Conservation (phyloP, 2,888 invertebrate species). For the Candidula unifasciata region DNA sequence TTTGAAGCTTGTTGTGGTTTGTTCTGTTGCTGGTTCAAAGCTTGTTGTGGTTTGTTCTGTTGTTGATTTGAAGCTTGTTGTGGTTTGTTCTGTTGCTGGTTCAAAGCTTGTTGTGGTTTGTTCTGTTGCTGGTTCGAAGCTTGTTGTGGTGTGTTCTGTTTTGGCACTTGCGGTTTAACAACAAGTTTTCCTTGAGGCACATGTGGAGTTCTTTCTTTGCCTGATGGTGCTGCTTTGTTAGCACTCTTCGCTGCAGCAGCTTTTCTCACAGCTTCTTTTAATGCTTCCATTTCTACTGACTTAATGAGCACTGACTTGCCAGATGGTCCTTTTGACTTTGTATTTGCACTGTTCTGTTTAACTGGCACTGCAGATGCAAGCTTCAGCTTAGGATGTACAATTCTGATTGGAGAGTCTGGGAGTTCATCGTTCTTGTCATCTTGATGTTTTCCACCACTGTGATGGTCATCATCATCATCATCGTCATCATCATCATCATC, state of each 20-base stretch:
- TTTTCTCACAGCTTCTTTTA: constrained; percentile 13
- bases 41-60: neutral
- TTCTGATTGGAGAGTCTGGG: constrained; percentile 41
- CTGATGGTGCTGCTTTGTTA: neutral
- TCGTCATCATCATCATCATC: constrained; percentile 45
- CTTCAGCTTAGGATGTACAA: constrained; percentile 32
- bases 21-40: neutral
- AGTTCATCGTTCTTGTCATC: constrained; percentile 44
- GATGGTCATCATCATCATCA: constrained; percentile 19
- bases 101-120: neutral
- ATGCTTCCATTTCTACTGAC: neutral
- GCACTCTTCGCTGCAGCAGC: constrained; percentile 27
- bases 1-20: neutral
- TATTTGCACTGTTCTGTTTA: neutral
- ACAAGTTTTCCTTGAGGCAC: neutral
- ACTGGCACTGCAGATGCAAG: neutral
- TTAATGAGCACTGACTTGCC: neutral
- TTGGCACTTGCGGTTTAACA: neutral
- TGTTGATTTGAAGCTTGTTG: neutral
- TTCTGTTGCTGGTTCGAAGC: constrained; percentile 11
- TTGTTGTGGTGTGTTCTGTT: constrained; percentile 1
- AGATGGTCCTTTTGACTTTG: neutral
- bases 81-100: neutral
- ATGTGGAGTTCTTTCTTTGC: neutral
- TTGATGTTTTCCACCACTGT: neutral